Evolutionary conservation across 2,888 invertebrate genomes (phyloP), one percentile per base, ranked within the genome.

Genomic region (Malthinus flaveolus): DNA sequence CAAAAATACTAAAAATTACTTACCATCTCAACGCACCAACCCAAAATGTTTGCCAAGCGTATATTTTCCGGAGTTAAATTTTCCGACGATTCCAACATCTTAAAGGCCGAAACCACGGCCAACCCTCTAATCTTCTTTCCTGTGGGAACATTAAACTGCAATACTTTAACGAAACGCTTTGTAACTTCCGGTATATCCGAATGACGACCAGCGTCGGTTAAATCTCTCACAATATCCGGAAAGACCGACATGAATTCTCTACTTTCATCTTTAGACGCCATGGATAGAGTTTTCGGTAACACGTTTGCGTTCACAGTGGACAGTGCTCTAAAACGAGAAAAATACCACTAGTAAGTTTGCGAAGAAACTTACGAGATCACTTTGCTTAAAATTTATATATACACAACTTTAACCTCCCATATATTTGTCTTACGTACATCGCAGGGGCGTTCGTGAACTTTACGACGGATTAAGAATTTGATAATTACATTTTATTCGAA

Each of bases 1-100:
- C n/a, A 1, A 33, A 33, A 7, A 33, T 33, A 9, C 33, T 9
- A 37, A 11, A 13, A 46, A 10, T 1, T 12, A 80, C 85, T 82
- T 78, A 97, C 96, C 89, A 96, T 85, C 86, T 97, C 97, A 3
- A 92, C 86, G 75, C 95, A 95, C 95, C 97, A 97, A 62, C 95
- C 97, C 76, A 97, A 83, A 68, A 95, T 87, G 66, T 91, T 88
- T 0, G 93, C 92, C 59, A 88, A 77, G 67, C 87, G 85, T 35
- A 95, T 78, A 69, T 91, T 91, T 66, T 93, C 92, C 0, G 89
- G 86, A 0, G 90, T 90, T 3, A 89, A 78, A 57, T 87, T 82
- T n/a, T 86, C 81, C 1, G 83, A 82, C 54, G 84, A 81, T 67
- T 86, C 87, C 60, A 93, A 75, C 79, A 87, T 85, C 73, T 88